A percentile compares a stretch with the other conserved stretches of the same genome.
phyloP scores from a whole-genome alignment of 2,888 invertebrate species.

The Pterostichus niger region DNA sequence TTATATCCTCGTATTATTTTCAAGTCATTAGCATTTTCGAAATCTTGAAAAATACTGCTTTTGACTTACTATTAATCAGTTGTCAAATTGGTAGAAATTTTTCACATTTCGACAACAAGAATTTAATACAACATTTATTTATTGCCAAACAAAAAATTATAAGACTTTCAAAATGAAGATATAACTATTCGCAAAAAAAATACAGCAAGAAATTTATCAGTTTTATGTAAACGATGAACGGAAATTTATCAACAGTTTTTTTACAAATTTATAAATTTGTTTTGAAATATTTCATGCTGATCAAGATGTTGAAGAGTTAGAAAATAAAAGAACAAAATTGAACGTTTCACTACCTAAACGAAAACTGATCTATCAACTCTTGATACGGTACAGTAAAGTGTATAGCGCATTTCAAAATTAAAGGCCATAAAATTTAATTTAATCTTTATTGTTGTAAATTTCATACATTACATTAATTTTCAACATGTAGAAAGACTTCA shows the following conservation, averaged over 20 bases:
- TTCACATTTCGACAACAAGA: slow-evolving; percentile 23
- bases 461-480: too few relatives aligned
- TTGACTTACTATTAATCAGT: slow-evolving; percentile 6
- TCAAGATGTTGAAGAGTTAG: too few relatives aligned
- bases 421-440: too few relatives aligned
- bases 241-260: slow-evolving; percentile 12
- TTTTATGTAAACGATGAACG: slow-evolving; percentile 3
- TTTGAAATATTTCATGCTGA: too few relatives aligned
- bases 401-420: too few relatives aligned
- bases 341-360: too few relatives aligned
- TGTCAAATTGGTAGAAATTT: slow-evolving; percentile 26
- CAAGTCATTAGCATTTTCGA: slow-evolving; percentile 27
- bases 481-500: too few relatives aligned
- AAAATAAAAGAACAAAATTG: too few relatives aligned
- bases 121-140: slow-evolving; percentile 10
- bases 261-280: slow-evolving; percentile 2
- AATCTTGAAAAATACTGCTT: slow-evolving; percentile 8
- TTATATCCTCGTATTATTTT: slow-evolving; percentile 35
- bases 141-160: not conserved
- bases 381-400: too few relatives aligned
- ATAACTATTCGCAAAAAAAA: not conserved
- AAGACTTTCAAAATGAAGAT: slow-evolving; percentile 7
- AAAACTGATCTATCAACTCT: too few relatives aligned
- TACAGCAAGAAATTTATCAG: slow-evolving; percentile 16
- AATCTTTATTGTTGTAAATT: too few relatives aligned